Base-by-base conservation (phyloP, 2,888 invertebrate species). In the Heliothis peltigera region DNA sequence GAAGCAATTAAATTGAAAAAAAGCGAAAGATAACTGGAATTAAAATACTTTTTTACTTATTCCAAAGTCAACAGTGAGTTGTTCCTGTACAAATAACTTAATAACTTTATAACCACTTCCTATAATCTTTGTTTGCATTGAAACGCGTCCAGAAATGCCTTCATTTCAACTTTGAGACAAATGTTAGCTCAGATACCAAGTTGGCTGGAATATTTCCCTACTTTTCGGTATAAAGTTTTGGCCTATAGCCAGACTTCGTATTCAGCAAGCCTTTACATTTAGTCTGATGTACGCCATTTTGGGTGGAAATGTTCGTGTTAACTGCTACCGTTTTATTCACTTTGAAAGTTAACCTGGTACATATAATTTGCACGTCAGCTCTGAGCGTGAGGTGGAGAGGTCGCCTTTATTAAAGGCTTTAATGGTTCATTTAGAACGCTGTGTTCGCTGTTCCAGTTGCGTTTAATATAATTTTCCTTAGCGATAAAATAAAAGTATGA, bases 161-260 rank as follows among this genome's bases (percentile, higher is more conserved):
- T 53, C 32, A 70, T 64, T 59, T 35, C 43, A 65, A 64, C n/a
- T 62, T 62, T 59, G 17, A 39, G 53, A 66, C 62, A 62, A 70
- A 78, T 70, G 55, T 70, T 59, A 59, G 39, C 48, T 57, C 58
- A 64, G 56, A 64, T 64, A 69, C 52, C 43, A 43, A 66, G 58
- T 75, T 81, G 69, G 52, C 70, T 63, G 52, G 64, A 42, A 78
- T 66, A 60, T 81, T 66, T 52, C 47, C 47, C 64, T 64, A 59
- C 55, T 64, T 65, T 62, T 49, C 64, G 17, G 56, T 67, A 62
- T 67, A 64, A 64, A 62, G 1, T 73, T 48, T 68, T 80, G 81
- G 79, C 81, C 43, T 53, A 4, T 22, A 39, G 79, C 81, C 79
- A 81, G 66, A 18, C 62, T 69, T 64, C 28, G 64, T 61, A 65